Evolutionary conservation across 2,113 vertebrate genomes (phyloP).

Genomic region (Cyanistes caeruleus): DNA sequence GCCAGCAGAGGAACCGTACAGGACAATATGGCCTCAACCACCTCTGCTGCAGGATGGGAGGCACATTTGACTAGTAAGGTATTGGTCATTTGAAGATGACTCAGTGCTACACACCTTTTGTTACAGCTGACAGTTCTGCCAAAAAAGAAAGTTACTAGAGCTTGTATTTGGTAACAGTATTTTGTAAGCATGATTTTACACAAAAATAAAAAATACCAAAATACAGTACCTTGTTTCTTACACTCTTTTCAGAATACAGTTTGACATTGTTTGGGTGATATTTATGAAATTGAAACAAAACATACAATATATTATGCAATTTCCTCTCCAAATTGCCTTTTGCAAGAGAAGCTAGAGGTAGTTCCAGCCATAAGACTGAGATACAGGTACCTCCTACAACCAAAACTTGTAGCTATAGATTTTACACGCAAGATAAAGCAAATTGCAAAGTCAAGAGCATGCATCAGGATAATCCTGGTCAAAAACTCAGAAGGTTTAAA

Average conservation of each 20-base stretch:
- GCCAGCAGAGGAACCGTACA: background rate
- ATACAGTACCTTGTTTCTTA: background rate
- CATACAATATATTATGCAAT: background rate
- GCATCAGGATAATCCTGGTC: background rate
- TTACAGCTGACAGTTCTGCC: background rate
- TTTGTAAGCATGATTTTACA: background rate
- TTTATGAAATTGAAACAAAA: background rate
- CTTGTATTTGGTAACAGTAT: background rate
- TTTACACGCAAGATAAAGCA: background rate
- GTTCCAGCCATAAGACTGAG: background rate
- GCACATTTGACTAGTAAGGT: background rate
- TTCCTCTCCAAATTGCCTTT: background rate
- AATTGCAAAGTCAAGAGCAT: background rate
- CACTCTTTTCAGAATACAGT: background rate
- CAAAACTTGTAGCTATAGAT: background rate
- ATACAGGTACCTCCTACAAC: background rate
- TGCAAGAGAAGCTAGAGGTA: background rate
- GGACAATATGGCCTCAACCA: background rate
- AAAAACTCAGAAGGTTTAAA: background rate
- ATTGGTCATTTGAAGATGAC: background rate
- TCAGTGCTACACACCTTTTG: background rate
- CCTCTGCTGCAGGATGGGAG: background rate
- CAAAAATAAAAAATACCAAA: background rate
- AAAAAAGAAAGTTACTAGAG: background rate
- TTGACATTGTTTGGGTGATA: background rate